Evolutionary conservation across 1,140 invertebrate genomes (phyloP).

Genomic region (Cyrtorhinus lividipennis): DNA sequence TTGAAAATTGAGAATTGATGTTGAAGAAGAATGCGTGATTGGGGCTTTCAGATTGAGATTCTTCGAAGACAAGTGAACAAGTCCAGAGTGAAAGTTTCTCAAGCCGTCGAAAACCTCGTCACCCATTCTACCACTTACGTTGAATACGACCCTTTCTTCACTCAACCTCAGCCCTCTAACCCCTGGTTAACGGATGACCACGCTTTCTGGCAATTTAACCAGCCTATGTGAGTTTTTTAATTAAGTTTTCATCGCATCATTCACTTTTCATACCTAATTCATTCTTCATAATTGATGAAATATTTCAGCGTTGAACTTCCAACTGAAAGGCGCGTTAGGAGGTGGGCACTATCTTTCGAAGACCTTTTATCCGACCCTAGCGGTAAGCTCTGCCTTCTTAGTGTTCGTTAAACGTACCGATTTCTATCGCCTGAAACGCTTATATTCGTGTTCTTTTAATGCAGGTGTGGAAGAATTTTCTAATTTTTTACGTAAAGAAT

Average conservation of each 20-base stretch:
- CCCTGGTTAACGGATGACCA: slow-evolving; percentile 87
- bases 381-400: slow-evolving; percentile 32
- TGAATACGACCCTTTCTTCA: slow-evolving; percentile 79
- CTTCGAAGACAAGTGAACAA: slow-evolving; percentile 64
- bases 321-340: slow-evolving; percentile 80
- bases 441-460: no score
- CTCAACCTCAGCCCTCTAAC: slow-evolving; percentile 75
- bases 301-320: slow-evolving; percentile 73
- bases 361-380: slow-evolving; percentile 83
- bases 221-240: slow-evolving; percentile 61
- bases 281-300: no score
- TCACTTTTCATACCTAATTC: not conserved
- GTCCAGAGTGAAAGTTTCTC: slow-evolving; percentile 77
- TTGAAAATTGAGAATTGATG: no score
- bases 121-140: slow-evolving; percentile 71
- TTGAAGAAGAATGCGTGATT: no score
- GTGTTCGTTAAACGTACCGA: not conserved
- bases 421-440: no score
- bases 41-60: slow-evolving; percentile 60
- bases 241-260: not conserved
- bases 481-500: slow-evolving; percentile 85
- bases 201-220: slow-evolving; percentile 82
- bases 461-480: slow-evolving; percentile 74
- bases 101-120: slow-evolving; percentile 68
- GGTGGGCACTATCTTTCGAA: slow-evolving; percentile 90